Conservation (phyloP, 1,140 invertebrate genomes). For the Drosophila bipectinata region DNA sequence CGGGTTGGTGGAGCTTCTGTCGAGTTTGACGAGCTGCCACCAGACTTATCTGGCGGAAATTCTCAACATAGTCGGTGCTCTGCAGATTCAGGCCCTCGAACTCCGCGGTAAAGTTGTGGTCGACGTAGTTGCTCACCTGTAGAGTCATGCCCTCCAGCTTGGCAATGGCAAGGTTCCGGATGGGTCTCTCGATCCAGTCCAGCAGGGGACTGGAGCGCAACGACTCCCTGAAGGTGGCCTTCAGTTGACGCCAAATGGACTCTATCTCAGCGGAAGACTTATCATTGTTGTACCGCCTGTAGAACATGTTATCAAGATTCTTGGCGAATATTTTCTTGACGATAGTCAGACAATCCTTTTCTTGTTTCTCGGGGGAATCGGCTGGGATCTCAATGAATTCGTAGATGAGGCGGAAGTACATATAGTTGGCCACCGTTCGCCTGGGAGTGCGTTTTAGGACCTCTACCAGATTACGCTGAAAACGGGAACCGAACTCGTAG, state of each 20-base stretch:
- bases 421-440: constrained; percentile 64
- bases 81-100: constrained; percentile 47
- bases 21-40: constrained; percentile 14
- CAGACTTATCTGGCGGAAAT: constrained; percentile 24
- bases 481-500: constrained; percentile 52
- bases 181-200: constrained; percentile 46
- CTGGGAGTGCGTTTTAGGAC: constrained; percentile 47
- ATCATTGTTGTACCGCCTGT: constrained; percentile 48
- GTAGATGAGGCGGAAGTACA: constrained; percentile 54
- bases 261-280: constrained; percentile 57
- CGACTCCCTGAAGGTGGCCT: constrained; percentile 50
- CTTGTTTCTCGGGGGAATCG: constrained; percentile 8
- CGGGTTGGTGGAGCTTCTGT: constrained; percentile 39
- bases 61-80: constrained; percentile 42
- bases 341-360: constrained; percentile 32
- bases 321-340: constrained; percentile 65
- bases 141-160: constrained; percentile 67
- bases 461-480: constrained; percentile 55
- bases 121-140: constrained; percentile 59
- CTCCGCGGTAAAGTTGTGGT: constrained; percentile 60
- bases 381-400: constrained; percentile 36
- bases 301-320: constrained; percentile 74
- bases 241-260: constrained; percentile 62
- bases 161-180: constrained; percentile 48
- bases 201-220: constrained; percentile 35